Conservation (phyloP, 2,113 vertebrate genomes). For the Herpetotheres cachinnans region DNA sequence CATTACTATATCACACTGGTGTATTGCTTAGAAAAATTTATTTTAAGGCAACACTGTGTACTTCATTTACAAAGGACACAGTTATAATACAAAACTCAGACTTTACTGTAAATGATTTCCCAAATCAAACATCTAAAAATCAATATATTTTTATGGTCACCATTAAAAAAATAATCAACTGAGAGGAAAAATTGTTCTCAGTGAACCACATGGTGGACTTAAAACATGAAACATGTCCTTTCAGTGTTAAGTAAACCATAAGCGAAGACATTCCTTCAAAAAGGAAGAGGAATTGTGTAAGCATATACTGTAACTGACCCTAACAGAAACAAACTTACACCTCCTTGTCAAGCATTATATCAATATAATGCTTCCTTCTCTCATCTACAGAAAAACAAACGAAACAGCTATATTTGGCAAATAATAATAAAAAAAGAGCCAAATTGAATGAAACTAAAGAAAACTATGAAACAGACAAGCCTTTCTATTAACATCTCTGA, state of each 20-base stretch:
- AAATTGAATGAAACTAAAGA: background rate
- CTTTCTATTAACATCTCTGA: background rate
- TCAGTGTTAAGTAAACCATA: background rate
- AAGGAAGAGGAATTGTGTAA: background rate
- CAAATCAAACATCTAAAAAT: conserved; percentile 59
- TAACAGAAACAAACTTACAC: background rate
- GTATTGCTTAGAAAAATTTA: conserved; percentile 46
- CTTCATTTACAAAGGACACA: conserved; percentile 48
- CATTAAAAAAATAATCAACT: background rate
- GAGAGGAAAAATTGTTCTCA: background rate
- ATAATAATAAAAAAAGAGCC: too few species aligned
- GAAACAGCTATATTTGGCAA: background rate
- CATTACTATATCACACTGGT: conserved; percentile 40
- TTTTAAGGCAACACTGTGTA: conserved; percentile 48
- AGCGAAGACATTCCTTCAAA: background rate
- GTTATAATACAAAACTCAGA: background rate
- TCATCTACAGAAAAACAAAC: background rate
- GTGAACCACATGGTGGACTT: background rate
- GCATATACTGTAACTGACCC: background rate
- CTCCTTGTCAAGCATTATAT: background rate
- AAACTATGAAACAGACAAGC: background rate
- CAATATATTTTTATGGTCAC: conserved; percentile 22
- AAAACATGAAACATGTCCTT: background rate
- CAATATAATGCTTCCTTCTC: background rate
- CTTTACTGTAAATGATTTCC: conserved; percentile 55